phyloP scores from a whole-genome alignment of 2,888 invertebrate genomes.

The Eupsilia transversa region DNA sequence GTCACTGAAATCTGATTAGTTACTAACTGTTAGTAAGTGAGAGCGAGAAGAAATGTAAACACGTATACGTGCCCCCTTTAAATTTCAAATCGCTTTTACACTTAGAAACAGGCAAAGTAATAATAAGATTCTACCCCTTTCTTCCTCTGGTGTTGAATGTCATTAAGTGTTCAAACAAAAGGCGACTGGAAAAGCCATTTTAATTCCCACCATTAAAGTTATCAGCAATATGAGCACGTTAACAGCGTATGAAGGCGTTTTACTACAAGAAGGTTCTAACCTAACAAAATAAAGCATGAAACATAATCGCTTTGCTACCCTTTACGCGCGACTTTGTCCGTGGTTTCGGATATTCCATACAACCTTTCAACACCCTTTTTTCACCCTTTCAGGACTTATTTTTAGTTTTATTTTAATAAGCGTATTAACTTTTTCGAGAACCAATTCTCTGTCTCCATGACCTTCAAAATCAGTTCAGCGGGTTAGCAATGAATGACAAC shows the following conservation, averaged over 20 bases:
- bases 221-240: conserved; percentile 34
- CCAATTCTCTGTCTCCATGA: background rate
- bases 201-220: conserved; percentile 35
- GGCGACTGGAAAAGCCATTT: conserved; percentile 18
- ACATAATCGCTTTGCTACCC: background rate
- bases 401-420: too few relatives aligned
- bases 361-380: background rate
- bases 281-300: conserved; percentile 29
- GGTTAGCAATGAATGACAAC: background rate
- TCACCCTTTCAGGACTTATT: background rate
- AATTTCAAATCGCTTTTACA: background rate
- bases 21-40: too few relatives aligned
- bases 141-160: conserved; percentile 9
- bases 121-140: background rate
- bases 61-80: too few relatives aligned
- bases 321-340: background rate
- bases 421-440: background rate
- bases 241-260: conserved; percentile 37
- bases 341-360: background rate
- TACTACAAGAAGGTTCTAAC: conserved; percentile 45
- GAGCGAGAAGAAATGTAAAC: too few relatives aligned
- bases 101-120: background rate
- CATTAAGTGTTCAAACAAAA: conserved; percentile 47
- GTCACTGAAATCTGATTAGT: too few relatives aligned
- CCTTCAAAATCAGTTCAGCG: background rate